These are phyloP conservation scores for Varecia variegata DNA, from an alignment of 2,797 vertebrate species.

Conservation along the genomic window DNA sequence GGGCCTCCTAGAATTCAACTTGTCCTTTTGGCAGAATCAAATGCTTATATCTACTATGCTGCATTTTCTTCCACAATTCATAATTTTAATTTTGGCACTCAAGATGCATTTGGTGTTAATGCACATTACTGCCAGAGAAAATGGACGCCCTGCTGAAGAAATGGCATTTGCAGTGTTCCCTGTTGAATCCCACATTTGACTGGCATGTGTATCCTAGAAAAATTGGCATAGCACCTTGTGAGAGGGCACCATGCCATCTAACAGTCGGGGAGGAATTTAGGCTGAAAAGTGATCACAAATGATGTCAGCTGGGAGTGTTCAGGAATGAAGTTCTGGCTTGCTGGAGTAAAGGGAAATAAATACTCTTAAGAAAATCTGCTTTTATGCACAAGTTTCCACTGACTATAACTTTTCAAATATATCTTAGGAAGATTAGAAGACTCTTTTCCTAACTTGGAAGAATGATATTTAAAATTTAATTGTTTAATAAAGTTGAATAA, in stretches of 20 bases:
- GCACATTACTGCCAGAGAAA: constrained; percentile 60
- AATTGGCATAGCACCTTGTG: constrained; percentile 71
- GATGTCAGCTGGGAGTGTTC: constrained; percentile 68
- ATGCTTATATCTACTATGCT: not conserved
- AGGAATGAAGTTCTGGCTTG: constrained; percentile 56
- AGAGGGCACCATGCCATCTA: constrained; percentile 65
- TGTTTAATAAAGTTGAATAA: not conserved
- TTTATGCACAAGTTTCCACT: constrained; percentile 52
- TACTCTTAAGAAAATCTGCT: constrained; percentile 51
- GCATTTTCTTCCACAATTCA: constrained; percentile 37
- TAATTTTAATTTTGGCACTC: constrained; percentile 67
- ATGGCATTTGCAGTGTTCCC: constrained; percentile 36
- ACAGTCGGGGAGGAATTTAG: constrained; percentile 44
- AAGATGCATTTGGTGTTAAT: constrained; percentile 30
- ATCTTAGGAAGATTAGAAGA: not conserved
- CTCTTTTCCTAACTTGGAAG: not conserved
- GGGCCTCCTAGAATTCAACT: not conserved
- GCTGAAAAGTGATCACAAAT: constrained; percentile 72
- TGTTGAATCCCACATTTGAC: constrained; percentile 58
- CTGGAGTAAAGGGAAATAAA: constrained; percentile 43
- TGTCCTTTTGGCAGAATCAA: constrained; percentile 28
- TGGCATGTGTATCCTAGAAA: constrained; percentile 71
- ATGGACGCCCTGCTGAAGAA: constrained; percentile 39
- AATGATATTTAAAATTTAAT: constrained; percentile 22
- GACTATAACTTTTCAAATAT: not conserved